Evolutionary conservation across 2,888 invertebrate genomes (phyloP).

Genomic region (Cosmia pyralina): DNA sequence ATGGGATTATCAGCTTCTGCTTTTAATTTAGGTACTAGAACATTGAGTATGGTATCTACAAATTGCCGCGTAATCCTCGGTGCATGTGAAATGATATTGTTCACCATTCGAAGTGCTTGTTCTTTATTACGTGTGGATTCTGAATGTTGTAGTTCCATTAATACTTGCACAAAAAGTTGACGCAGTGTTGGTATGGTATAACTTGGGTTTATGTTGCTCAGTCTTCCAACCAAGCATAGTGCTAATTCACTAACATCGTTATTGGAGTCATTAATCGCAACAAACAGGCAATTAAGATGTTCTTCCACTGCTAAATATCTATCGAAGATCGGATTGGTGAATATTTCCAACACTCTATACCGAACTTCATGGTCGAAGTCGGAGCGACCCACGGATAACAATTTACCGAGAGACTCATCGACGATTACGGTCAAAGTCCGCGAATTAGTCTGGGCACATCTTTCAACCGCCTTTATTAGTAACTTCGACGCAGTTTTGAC

Average conservation of each 20-base stretch:
- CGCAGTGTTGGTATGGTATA: slow-evolving; percentile 98
- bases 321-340: slow-evolving; percentile 97
- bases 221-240: slow-evolving; percentile 96
- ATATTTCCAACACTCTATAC: slow-evolving; percentile 96
- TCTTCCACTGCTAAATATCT: slow-evolving; percentile 98
- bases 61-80: slow-evolving; percentile 98
- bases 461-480: slow-evolving; percentile 95
- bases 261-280: slow-evolving; percentile 98
- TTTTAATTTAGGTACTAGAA: slow-evolving; percentile 96
- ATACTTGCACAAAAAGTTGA: slow-evolving; percentile 96
- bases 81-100: slow-evolving; percentile 98
- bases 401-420: slow-evolving; percentile 97
- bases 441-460: slow-evolving; percentile 91
- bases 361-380: slow-evolving; percentile 98
- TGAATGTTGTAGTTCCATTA: slow-evolving; percentile 98
- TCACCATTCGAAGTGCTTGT: slow-evolving; percentile 98
- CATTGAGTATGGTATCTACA: slow-evolving; percentile 97
- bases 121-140: slow-evolving; percentile 99
- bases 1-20: slow-evolving; percentile 97
- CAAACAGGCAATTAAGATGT: slow-evolving; percentile 97
- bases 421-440: slow-evolving; percentile 96
- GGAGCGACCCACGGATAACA: slow-evolving; percentile 97
- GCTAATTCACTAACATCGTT: slow-evolving; percentile 98
- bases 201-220: slow-evolving; percentile 98
- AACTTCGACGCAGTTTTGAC: slow-evolving; percentile 98